Evolutionary conservation across 2,888 invertebrate genomes (phyloP).

Genomic region (Odontocerum albicorne): DNA sequence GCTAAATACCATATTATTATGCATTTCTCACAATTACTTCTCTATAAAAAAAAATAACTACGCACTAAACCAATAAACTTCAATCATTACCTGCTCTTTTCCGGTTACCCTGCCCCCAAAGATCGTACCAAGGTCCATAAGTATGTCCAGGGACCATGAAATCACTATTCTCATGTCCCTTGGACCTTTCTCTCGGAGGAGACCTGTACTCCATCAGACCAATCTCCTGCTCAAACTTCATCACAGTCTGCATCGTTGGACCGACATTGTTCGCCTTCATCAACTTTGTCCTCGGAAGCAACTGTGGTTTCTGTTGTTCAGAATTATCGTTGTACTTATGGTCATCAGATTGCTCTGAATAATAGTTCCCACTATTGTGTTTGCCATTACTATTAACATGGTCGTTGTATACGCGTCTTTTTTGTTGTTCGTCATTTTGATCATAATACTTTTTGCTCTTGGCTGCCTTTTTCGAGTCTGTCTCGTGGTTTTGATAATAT

Average conservation of each 20-base stretch:
- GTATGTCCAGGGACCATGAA: slow-evolving; percentile 67
- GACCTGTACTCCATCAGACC: slow-evolving; percentile 48
- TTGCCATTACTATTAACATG: slow-evolving; percentile 21
- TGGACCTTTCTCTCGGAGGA: slow-evolving; percentile 46
- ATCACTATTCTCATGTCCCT: slow-evolving; percentile 46
- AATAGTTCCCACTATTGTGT: slow-evolving; percentile 28
- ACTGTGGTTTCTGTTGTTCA: slow-evolving; percentile 57
- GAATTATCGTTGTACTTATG: slow-evolving; percentile 58
- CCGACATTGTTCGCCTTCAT: slow-evolving; percentile 53
- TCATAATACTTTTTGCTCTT: slow-evolving; percentile 56
- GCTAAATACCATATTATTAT: too few relatives aligned
- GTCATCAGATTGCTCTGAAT: slow-evolving; percentile 54
- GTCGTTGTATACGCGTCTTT: slow-evolving; percentile 22
- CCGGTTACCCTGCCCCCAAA: slow-evolving; percentile 63
- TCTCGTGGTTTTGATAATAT: slow-evolving; percentile 42
- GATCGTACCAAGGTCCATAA: slow-evolving; percentile 87
- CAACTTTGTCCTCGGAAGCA: slow-evolving; percentile 72
- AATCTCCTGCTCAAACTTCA: slow-evolving; percentile 44
- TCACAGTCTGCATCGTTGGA: slow-evolving; percentile 39
- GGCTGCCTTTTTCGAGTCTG: slow-evolving; percentile 57
- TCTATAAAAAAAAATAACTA: background rate
- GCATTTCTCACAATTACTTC: too few relatives aligned
- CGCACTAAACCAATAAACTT: too few relatives aligned
- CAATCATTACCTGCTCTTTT: slow-evolving; percentile 29
- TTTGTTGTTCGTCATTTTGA: slow-evolving; percentile 42